Evolutionary conservation across 1,140 invertebrate species (phyloP), one percentile per base, ranked within the genome.

Genomic region (Trigoniulus corallinus): DNA sequence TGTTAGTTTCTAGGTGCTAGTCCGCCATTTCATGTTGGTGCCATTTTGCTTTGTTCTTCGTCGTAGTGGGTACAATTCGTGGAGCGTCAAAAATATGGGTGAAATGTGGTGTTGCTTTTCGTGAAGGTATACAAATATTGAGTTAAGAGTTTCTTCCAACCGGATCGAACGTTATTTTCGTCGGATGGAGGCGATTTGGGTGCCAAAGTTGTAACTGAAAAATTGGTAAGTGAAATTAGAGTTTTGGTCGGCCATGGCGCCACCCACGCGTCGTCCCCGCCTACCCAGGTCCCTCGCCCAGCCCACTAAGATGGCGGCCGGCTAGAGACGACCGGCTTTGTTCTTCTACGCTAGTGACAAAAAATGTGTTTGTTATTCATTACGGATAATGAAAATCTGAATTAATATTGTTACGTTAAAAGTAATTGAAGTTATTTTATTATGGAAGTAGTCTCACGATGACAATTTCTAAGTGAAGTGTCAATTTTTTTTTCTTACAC

Each of bases 101-200:
- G 12, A 53, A 41, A 18, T 51, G 26, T 40, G 15, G 7, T 7
- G 25, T 24, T 41, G 21, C 4, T 21, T 10, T 3, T 39, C 13
- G 10, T 25, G 3, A 22, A 39, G 15, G 52, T 7, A 34, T 48
- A 51, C 59, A 62, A 63, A 64, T 61, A 58, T 64, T 53, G 49
- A 59, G 61, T 56, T 65, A 55, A 62, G 45, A 44, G 44, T 52
- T 52, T 58, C 45, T 56, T 58, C 51, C 54, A 56, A 58, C 60
- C 58, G 62, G 63, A 64, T 64, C 58, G 62, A 61, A 57, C 58
- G 54, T 61, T 60, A 58, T 56, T 61, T 58, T 55, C 59, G 58
- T 53, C 51, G 52, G 61, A 64, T 65, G 63, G 59, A 53, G 54
- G 54, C 54, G 51, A 53, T 57, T 50, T 57, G 53, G 53, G 48